Base-by-base conservation (phyloP, 1,140 invertebrate genomes). In the Sitobion miscanthi region DNA sequence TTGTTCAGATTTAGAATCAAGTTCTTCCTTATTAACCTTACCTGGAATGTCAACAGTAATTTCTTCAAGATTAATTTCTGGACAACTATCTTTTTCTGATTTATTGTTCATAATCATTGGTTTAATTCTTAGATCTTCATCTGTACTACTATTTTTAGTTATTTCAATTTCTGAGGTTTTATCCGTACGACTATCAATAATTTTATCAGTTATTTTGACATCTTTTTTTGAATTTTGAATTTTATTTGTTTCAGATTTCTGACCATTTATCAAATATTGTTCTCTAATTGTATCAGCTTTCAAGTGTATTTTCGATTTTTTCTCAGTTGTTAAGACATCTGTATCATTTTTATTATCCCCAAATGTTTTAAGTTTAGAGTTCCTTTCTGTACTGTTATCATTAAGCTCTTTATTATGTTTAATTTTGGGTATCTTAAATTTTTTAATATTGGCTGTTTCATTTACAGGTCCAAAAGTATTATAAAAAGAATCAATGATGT, bases 401-500 rank as follows among this genome's bases (percentile, higher is more conserved):
- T 8, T 2, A n/a, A 25, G 0, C 4, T 91, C 69, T 17, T 49
- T 47, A 23, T 35, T 91, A 57, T 38, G 82, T 93, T 93, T 93
- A n/a, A 93, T 52, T 93, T 93, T 93, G 2, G 91, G 91, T 57
- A 93, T 93, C 57, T 93, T 93, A 23, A 93, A 93, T 30, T 17
- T 45, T 85, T 93, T 93, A 57, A 93, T 93, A 54, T 52, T 45
- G 86, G 35, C 7, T 86, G 49, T 30, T 57, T 93, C 91, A 42
- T 93, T 93, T 52, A 57, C 9, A 42, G 45, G n/a, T 54, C 82
- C 82, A 54, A 85, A 54, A 57, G 9, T 86, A 42, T 57, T 85
- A 45, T 38, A 85, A 83, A 20, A 17, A 57, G 30, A 17, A 57
- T 86, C n/a, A 30, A 45, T 92, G 8, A 6, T 35, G 2, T 47